Conservation (phyloP, 2,888 invertebrate genomes). For the Noctua comes region DNA sequence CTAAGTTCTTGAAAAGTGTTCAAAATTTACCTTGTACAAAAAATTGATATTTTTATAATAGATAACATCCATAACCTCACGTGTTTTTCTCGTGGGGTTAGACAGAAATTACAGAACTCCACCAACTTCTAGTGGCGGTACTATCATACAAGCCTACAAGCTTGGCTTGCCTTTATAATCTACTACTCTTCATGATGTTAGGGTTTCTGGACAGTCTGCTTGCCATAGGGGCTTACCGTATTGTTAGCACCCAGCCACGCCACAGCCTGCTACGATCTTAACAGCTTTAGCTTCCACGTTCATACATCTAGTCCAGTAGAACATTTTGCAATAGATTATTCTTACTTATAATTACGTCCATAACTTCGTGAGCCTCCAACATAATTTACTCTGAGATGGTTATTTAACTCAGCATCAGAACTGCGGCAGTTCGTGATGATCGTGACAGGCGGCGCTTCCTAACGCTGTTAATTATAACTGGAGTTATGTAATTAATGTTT, state of each 20-base stretch:
- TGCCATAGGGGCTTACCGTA: too few species aligned
- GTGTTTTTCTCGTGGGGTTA: not conserved
- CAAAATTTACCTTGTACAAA: too few species aligned
- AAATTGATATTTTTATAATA: too few species aligned
- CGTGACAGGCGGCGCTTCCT: slow-evolving; percentile 48
- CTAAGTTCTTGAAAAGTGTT: too few species aligned
- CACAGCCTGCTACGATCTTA: not conserved
- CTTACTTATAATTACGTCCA: not conserved
- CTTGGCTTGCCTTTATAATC: too few species aligned
- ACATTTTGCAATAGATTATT: not conserved
- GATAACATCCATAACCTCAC: not conserved
- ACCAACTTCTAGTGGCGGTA: too few species aligned
- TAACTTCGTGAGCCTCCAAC: slow-evolving; percentile 4
- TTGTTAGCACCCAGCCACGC: too few species aligned
- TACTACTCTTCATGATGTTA: too few species aligned
- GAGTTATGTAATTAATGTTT: slow-evolving; percentile 46
- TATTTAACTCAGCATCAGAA: slow-evolving; percentile 38
- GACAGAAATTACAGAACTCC: not conserved
- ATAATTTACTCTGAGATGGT: slow-evolving; percentile 25
- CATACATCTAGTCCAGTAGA: not conserved
- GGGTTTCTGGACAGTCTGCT: too few species aligned
- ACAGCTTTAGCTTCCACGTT: not conserved
- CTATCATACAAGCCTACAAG: too few species aligned
- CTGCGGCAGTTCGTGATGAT: slow-evolving; percentile 35
- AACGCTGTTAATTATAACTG: slow-evolving; percentile 26